These are phyloP conservation scores for Monopterus albus DNA, from an alignment of 2,113 vertebrate genomes.

Conservation along the genomic window DNA sequence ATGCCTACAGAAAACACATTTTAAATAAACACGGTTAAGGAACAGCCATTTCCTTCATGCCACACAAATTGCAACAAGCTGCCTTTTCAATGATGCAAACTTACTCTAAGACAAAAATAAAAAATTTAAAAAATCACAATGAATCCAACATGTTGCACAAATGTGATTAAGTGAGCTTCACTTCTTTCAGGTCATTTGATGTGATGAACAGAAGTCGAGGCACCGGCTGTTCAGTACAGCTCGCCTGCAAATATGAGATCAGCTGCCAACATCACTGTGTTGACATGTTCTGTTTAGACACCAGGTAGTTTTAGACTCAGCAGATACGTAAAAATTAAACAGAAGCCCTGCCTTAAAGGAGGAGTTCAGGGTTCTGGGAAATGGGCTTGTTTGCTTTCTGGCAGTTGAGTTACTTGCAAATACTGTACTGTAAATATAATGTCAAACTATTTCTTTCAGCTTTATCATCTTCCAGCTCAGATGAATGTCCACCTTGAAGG, in stretches of 20 bases:
- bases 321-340: neutral
- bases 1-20: neutral
- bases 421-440: too few relatives aligned
- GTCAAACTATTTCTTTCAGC: too few relatives aligned
- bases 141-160: conserved; percentile 5
- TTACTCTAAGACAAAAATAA: neutral
- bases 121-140: neutral
- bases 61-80: neutral
- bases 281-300: conserved; percentile 54
- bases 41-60: neutral
- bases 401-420: too few relatives aligned
- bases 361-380: too few relatives aligned
- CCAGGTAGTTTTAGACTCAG: neutral
- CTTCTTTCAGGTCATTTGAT: conserved; percentile 43
- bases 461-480: too few relatives aligned
- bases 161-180: neutral
- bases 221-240: conserved; percentile 17
- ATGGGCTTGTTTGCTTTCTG: too few relatives aligned
- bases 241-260: conserved; percentile 31
- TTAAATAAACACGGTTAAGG: too few relatives aligned
- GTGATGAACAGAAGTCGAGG: conserved; percentile 44
- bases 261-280: conserved; percentile 33
- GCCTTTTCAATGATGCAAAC: neutral
- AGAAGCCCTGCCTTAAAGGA: too few relatives aligned
- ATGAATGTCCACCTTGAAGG: too few relatives aligned